A percentile compares a stretch with the other conserved stretches of the same genome.
These are phyloP conservation scores for Coptodon rendalli DNA, from an alignment of 2,113 vertebrate genomes.

Conservation along the genomic window DNA sequence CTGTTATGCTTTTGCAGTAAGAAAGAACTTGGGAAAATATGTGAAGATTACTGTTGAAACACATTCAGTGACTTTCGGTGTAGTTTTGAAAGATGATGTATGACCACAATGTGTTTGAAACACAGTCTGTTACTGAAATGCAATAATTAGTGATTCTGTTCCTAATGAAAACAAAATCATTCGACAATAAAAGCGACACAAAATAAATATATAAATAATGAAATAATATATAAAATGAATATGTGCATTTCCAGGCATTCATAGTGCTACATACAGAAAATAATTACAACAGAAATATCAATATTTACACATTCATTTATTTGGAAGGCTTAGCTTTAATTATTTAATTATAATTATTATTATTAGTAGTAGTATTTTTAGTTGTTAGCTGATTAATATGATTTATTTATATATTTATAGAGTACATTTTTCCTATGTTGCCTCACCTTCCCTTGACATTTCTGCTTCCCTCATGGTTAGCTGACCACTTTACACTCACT, in stretches of 20 bases:
- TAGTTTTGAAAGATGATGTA: background rate
- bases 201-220: background rate
- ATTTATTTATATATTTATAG: background rate
- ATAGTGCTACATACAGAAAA: background rate
- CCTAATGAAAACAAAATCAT: background rate
- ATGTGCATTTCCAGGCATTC: background rate
- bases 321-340: background rate
- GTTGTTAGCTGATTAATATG: background rate
- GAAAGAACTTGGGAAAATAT: background rate
- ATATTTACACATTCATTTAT: background rate
- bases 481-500: slow-evolving; percentile 92
- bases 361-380: background rate
- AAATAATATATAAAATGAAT: background rate
- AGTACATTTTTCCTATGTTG: slow-evolving; percentile 82
- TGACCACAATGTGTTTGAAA: background rate
- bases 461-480: slow-evolving; percentile 89
- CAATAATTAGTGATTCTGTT: background rate
- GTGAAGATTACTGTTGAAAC: background rate
- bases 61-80: background rate
- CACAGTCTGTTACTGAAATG: background rate
- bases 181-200: background rate
- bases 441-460: slow-evolving; percentile 88
- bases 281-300: background rate
- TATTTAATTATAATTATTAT: background rate
- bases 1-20: background rate